Evolutionary conservation across 1,140 invertebrate species (phyloP).

Genomic region (Drosophila watanabei): DNA sequence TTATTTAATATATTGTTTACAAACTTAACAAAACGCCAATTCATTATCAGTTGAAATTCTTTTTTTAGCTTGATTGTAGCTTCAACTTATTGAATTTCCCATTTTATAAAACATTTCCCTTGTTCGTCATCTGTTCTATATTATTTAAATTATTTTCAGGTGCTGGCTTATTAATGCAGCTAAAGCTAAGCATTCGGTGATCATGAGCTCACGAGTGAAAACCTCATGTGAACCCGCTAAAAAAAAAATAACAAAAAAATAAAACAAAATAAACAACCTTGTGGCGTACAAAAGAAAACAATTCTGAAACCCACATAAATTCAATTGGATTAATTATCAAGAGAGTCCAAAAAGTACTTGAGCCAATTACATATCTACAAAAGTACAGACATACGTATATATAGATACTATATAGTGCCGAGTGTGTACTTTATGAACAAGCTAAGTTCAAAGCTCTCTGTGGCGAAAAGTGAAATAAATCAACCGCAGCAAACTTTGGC

Average conservation of each 20-base stretch:
- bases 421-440: slow-evolving; percentile 34
- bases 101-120: not conserved
- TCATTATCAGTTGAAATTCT: not conserved
- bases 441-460: slow-evolving; percentile 56
- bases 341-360: slow-evolving; percentile 23
- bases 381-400: not conserved
- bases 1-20: too few species aligned
- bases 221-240: slow-evolving; percentile 15
- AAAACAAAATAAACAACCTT: slow-evolving; percentile 26
- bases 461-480: slow-evolving; percentile 47
- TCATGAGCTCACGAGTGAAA: slow-evolving; percentile 44
- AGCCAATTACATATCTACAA: slow-evolving; percentile 27
- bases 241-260: not conserved
- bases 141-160: slow-evolving; percentile 21
- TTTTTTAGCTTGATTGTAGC: not conserved
- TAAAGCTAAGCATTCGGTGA: slow-evolving; percentile 22
- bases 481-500: slow-evolving; percentile 51
- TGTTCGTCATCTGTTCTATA: slow-evolving; percentile 1
- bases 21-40: not conserved
- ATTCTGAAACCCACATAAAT: slow-evolving; percentile 36
- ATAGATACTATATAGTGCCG: slow-evolving; percentile 12
- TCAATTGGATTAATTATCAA: slow-evolving; percentile 53
- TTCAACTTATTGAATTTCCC: too few species aligned
- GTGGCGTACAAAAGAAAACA: slow-evolving; percentile 23
- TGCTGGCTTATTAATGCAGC: slow-evolving; percentile 31